phyloP scores from a whole-genome alignment of 64 coral and sea anemone species.

The Montipora sp. region DNA sequence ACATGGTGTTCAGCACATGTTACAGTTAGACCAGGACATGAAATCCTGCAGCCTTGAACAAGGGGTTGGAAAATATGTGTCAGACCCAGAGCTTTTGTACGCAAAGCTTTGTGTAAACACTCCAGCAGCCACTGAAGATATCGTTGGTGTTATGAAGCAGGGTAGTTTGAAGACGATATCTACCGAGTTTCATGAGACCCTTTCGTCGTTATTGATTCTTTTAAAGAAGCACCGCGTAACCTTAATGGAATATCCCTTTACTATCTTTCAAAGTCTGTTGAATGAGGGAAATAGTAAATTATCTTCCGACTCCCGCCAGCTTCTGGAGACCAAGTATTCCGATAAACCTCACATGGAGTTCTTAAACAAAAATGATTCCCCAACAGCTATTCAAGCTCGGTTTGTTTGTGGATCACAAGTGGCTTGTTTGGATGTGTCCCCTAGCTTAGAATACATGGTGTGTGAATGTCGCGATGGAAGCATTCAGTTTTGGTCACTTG shows the following conservation, averaged over 20 bases:
- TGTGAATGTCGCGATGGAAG: slow-evolving; percentile 17
- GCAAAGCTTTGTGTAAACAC: background rate
- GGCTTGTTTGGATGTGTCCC: slow-evolving; percentile 34
- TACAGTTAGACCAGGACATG: background rate
- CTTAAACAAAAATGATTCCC: background rate
- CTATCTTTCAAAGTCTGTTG: background rate
- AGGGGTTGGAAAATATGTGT: background rate
- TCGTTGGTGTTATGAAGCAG: background rate
- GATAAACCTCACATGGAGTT: slow-evolving; percentile 7
- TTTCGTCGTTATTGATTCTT: background rate
- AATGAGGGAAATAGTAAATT: background rate
- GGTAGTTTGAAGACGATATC: background rate
- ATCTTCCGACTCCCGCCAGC: background rate
- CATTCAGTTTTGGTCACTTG: slow-evolving; percentile 16
- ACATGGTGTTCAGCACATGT: background rate
- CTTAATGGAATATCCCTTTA: background rate
- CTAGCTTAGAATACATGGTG: slow-evolving; percentile 14
- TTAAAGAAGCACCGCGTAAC: background rate
- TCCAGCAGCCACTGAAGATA: background rate
- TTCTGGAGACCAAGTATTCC: background rate
- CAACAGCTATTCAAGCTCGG: background rate
- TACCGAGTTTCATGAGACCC: background rate
- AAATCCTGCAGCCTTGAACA: background rate
- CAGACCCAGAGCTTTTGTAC: slow-evolving; percentile 19
- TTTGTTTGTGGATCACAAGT: background rate